These are phyloP conservation scores for Calidris pugnax DNA, from an alignment of 2,113 vertebrate species.

Conservation along the genomic window DNA sequence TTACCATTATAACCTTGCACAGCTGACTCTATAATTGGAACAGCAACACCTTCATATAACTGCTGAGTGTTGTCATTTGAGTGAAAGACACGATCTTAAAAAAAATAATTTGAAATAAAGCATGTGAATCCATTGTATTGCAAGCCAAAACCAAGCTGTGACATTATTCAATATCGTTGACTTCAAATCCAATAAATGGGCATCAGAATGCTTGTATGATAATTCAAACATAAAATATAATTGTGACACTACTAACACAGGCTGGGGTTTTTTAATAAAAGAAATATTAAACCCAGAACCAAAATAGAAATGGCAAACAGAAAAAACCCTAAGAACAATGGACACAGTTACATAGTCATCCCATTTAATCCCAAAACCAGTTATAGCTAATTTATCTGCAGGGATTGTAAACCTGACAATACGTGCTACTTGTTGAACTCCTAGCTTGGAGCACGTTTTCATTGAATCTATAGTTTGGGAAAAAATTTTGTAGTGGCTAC, in stretches of 20 bases:
- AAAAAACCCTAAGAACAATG: background rate
- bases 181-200: background rate
- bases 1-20: constrained; percentile 93
- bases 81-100: constrained; percentile 87
- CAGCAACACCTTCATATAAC: constrained; percentile 88
- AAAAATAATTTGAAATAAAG: background rate
- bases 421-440: background rate
- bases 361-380: background rate
- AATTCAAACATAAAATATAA: background rate
- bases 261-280: background rate
- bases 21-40: constrained; percentile 90
- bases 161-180: background rate
- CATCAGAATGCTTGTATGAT: background rate
- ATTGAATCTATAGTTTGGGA: background rate
- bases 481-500: background rate
- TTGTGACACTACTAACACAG: fast-evolving
- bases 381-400: background rate
- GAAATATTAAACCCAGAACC: background rate
- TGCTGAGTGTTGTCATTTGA: constrained; percentile 83
- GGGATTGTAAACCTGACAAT: background rate
- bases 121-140: background rate
- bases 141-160: background rate
- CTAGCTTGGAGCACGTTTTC: background rate
- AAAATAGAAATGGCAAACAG: background rate
- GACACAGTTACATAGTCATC: background rate